Conservation (phyloP, 1,140 invertebrate species). For the Scaptomyza montana region DNA sequence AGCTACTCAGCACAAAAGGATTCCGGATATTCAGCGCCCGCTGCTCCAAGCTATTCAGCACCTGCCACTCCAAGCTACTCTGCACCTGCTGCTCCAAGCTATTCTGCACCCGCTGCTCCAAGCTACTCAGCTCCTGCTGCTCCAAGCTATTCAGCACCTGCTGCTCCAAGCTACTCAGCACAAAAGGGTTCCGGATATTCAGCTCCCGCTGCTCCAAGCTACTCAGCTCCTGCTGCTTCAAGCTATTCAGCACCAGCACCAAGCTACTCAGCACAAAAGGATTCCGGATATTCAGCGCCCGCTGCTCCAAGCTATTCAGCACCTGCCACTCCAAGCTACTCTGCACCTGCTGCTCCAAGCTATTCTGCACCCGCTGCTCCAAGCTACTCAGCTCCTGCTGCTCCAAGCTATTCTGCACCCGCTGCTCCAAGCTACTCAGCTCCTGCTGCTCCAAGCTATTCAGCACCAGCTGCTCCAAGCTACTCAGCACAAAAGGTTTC, state of each 20-base stretch:
- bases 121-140: slow-evolving; percentile 22
- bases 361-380: not conserved
- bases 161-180: not conserved
- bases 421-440: no score
- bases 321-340: slow-evolving; percentile 21
- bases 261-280: slow-evolving; percentile 1
- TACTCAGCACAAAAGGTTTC: no score
- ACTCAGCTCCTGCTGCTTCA: slow-evolving; percentile 18
- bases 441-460: no score
- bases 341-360: slow-evolving; percentile 8
- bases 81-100: not conserved
- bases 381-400: slow-evolving; percentile 5
- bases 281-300: slow-evolving; percentile 10
- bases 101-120: slow-evolving; percentile 23
- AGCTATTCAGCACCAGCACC: slow-evolving; percentile 40
- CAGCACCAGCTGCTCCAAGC: no score
- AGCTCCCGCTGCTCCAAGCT: slow-evolving; percentile 18
- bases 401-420: no score
- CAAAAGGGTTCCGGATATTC: not conserved
- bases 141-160: slow-evolving; percentile 32
- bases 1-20: no score
- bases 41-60: slow-evolving; percentile 16
- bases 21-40: no score
- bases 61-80: slow-evolving; percentile 1
- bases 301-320: slow-evolving; percentile 25